These are phyloP conservation scores for Sphaerodactylus townsendi DNA, from an alignment of 2,113 vertebrate genomes.

Conservation along the genomic window DNA sequence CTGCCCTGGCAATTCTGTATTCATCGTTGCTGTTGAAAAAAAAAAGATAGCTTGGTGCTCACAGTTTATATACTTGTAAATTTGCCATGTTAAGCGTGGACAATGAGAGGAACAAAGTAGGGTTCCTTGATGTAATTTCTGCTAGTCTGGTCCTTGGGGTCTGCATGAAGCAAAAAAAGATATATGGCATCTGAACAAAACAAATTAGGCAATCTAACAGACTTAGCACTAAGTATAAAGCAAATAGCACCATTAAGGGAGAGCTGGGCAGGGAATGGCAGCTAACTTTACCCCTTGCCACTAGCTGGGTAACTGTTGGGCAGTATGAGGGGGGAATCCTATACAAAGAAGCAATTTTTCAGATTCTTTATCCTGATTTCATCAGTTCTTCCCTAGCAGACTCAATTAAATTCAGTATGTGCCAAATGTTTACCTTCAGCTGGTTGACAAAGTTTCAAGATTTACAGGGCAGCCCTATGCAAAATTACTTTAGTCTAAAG, in stretches of 20 bases:
- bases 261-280: background rate
- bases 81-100: background rate
- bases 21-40: background rate
- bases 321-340: background rate
- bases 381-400: background rate
- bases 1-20: background rate
- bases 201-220: background rate
- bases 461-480: background rate
- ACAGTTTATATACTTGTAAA: slow-evolving; percentile 1
- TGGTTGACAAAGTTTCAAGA: background rate
- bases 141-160: background rate
- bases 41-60: slow-evolving; percentile 5
- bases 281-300: background rate
- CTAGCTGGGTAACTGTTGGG: background rate
- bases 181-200: background rate
- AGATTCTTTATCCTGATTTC: slow-evolving; percentile 3
- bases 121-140: background rate
- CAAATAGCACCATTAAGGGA: background rate
- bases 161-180: background rate
- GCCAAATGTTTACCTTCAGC: slow-evolving; percentile 2
- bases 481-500: too few species aligned
- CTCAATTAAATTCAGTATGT: slow-evolving; percentile 7
- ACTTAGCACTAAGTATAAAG: background rate
- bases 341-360: background rate
- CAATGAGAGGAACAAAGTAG: background rate